These are phyloP conservation scores for Calephelis nemesis DNA, from an alignment of 1,140 invertebrate genomes.

Conservation along the genomic window DNA sequence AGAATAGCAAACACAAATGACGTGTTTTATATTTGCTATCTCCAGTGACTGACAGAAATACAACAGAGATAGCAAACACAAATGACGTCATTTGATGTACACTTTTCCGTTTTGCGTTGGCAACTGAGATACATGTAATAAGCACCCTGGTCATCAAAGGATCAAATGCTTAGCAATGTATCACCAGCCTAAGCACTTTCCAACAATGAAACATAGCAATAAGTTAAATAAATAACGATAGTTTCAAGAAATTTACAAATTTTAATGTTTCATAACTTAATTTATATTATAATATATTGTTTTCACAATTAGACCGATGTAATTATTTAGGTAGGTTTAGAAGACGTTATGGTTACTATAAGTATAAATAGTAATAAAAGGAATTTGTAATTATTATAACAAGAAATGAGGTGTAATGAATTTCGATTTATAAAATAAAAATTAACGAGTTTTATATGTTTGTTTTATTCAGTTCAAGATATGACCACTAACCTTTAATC, in stretches of 20 bases:
- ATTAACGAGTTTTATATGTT: constrained; percentile 72
- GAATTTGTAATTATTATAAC: constrained; percentile 77
- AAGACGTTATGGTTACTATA: constrained; percentile 62
- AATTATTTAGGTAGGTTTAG: constrained; percentile 68
- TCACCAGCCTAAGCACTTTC: constrained; percentile 22
- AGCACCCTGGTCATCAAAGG: too few species aligned
- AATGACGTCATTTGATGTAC: too few species aligned
- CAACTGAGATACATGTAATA: too few species aligned
- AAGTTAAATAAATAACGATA: constrained; percentile 41
- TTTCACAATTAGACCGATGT: constrained; percentile 62
- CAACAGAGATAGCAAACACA: too few species aligned
- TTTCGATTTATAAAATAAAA: constrained; percentile 79
- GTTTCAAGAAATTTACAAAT: constrained; percentile 42
- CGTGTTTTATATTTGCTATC: too few species aligned
- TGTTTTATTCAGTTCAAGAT: constrained; percentile 39
- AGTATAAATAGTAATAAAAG: constrained; percentile 72
- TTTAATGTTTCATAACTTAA: constrained; percentile 61
- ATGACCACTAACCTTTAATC: too few species aligned
- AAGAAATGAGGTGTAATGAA: constrained; percentile 72
- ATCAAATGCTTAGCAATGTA: background rate
- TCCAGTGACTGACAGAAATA: too few species aligned
- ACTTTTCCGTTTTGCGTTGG: too few species aligned
- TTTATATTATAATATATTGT: constrained; percentile 51
- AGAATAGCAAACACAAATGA: too few species aligned
- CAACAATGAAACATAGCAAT: constrained; percentile 46